Evolutionary conservation across 1,140 invertebrate species (phyloP), one percentile per base, ranked within the genome.

Genomic region (Mya arenaria): DNA sequence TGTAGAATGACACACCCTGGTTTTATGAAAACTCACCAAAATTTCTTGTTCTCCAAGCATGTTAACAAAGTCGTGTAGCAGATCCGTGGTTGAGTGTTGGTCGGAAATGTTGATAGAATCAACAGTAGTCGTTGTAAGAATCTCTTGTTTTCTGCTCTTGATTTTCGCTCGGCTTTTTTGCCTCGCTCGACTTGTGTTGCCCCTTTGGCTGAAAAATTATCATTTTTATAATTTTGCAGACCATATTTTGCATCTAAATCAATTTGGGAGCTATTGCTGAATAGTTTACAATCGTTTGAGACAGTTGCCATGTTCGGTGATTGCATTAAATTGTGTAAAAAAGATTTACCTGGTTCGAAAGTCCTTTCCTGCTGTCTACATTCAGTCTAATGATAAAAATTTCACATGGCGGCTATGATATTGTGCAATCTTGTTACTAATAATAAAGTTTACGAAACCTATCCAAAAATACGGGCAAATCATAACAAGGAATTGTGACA

Each of bases 391-490:
- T 81, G 78, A 52, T 44, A 13, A 62, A 52, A 36, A 37, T 81
- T 72, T 71, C 78, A 81, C 78, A 72, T 71, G 17, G 23, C 2
- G 23, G 8, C 30, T 6, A 48, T 55, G 28, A 60, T 81, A 81
- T 81, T 71, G 78, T 81, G 78, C 78, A 81, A 81, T 81, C 44
- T 15, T 66, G 28, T 56, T 62, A 10, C 78, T 71, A 81, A 72
- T 62, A 52, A 62, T 62, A 81, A 58, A 69, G 8, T 28, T 81
- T 36, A 81, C 66, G 78, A 48, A 8, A 0, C 17, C 10, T 8
- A 15, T 13, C 19, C 17, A 39, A 48, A 23, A 44, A 28, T 19
- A 63, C 25, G 4, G 44, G 34, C 73, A 56, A 75, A 62, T 75
- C n/a, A n/a, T n/a, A n/a, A n/a, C n/a, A n/a, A n/a, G n/a, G n/a